phyloP scores from a whole-genome alignment of 2,113 vertebrate species.

The Actenoides hombroni region DNA sequence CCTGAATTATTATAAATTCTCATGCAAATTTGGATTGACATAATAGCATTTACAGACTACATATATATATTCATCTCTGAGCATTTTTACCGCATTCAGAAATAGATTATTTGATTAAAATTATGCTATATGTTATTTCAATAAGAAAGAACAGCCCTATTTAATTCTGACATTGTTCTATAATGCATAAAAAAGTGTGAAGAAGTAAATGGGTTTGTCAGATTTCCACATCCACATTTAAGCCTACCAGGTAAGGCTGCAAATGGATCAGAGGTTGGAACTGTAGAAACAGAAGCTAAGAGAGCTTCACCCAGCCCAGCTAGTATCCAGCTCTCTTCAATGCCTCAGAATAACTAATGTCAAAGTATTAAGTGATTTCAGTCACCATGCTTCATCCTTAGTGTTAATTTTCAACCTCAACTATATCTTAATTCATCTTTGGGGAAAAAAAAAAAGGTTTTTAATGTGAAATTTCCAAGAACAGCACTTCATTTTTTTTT shows the following conservation, averaged over 20 bases:
- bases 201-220: not conserved
- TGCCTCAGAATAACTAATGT: not conserved
- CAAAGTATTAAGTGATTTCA: not conserved
- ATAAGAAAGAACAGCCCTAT: not conserved
- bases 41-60: not conserved
- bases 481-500: not conserved
- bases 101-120: not conserved
- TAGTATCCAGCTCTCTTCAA: not conserved
- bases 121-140: not conserved
- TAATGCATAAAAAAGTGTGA: not conserved
- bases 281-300: not conserved
- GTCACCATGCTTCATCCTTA: not conserved
- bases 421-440: not conserved
- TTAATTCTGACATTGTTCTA: not conserved
- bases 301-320: not conserved
- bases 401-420: not conserved
- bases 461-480: not conserved
- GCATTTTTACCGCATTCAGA: not conserved
- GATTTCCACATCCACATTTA: not conserved
- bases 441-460: not conserved
- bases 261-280: not conserved
- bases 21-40: too few relatives aligned
- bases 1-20: not conserved
- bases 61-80: not conserved
- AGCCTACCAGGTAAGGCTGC: not conserved